These are phyloP conservation scores for Beroe forskalii DNA, from an alignment of 37 sponge, comb jelly and placozoan genomes.

Conservation along the genomic window DNA sequence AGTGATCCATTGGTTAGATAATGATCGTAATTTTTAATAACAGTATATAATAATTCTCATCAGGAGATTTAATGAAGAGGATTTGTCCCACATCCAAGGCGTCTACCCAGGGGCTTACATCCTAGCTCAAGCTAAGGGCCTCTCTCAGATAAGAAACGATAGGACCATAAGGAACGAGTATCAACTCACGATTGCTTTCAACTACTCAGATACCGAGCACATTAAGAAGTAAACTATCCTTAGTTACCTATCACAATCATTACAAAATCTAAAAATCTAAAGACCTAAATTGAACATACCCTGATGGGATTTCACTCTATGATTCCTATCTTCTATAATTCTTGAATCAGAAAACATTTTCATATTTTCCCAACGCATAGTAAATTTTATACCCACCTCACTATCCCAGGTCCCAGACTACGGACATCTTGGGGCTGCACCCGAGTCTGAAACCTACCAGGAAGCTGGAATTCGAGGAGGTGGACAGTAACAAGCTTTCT, in stretches of 20 bases:
- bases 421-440: conserved; percentile 30
- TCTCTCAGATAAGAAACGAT: conserved; percentile 42
- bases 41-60: neutral
- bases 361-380: no score
- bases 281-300: no score
- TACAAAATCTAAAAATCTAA: no score
- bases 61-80: conserved; percentile 16
- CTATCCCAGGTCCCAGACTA: conserved; percentile 14
- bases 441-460: neutral
- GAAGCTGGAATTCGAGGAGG: neutral
- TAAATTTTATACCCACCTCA: no score
- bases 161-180: conserved; percentile 42
- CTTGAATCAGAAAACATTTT: no score
- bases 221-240: conserved; percentile 19
- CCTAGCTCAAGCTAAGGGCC: conserved; percentile 36
- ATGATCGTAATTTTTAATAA: no score
- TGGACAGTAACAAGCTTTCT: conserved; percentile 40
- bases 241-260: no score
- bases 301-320: no score
- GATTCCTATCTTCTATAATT: no score
- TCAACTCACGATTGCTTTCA: conserved; percentile 57
- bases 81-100: neutral
- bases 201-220: conserved; percentile 41
- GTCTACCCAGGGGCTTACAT: conserved; percentile 31
- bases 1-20: no score